Evolutionary conservation across 2,888 invertebrate species (phyloP).

Genomic region (Callyntrura guangdongensis): DNA sequence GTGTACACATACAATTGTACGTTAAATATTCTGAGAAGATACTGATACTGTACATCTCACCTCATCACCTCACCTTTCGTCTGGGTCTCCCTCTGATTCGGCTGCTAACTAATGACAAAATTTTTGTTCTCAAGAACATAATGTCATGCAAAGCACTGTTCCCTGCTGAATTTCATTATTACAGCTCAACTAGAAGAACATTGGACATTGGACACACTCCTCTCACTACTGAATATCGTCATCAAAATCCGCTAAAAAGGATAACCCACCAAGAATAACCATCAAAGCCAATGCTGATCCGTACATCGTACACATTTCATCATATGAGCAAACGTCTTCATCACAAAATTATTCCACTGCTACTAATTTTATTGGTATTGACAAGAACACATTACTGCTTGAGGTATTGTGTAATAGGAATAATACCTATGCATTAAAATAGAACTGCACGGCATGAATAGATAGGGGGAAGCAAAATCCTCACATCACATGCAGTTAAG

Average conservation of each 20-base stretch:
- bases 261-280: background rate
- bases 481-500: too few relatives aligned
- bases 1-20: too few relatives aligned
- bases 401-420: background rate
- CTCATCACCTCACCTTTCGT: background rate
- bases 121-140: constrained; percentile 45
- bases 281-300: background rate
- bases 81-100: too few relatives aligned
- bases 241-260: constrained; percentile 22
- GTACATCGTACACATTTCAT: background rate
- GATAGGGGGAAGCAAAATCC: too few relatives aligned
- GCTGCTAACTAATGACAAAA: constrained; percentile 56
- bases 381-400: background rate
- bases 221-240: background rate
- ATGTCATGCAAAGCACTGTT: constrained; percentile 65
- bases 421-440: background rate
- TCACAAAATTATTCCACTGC: background rate
- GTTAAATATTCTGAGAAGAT: background rate
- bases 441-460: background rate
- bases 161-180: constrained; percentile 68
- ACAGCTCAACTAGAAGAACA: background rate
- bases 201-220: background rate
- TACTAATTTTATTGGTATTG: background rate
- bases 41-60: background rate
- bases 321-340: background rate